These are phyloP conservation scores for Scrobipalpa costella DNA, from an alignment of 2,888 invertebrate species.

Conservation along the genomic window DNA sequence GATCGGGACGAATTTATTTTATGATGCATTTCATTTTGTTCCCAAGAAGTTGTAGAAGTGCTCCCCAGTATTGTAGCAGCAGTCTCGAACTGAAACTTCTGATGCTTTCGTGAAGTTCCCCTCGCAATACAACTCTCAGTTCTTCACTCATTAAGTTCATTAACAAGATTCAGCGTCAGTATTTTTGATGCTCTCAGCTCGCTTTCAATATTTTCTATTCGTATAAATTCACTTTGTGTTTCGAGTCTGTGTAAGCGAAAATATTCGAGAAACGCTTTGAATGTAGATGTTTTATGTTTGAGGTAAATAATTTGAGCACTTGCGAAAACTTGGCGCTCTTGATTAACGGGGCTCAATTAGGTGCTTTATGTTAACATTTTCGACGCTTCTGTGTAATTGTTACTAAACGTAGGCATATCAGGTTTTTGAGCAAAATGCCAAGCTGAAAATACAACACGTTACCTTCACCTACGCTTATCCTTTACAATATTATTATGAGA, in stretches of 20 bases:
- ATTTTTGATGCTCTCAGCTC: constrained; percentile 69
- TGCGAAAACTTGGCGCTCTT: constrained; percentile 74
- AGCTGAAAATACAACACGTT: constrained; percentile 30
- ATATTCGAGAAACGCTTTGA: constrained; percentile 74
- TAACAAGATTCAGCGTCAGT: constrained; percentile 71
- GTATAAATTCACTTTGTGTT: constrained; percentile 65
- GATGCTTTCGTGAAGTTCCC: constrained; percentile 62
- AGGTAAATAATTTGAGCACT: constrained; percentile 77
- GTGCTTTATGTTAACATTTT: constrained; percentile 69
- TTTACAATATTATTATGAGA: neutral
- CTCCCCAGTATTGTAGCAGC: constrained; percentile 52
- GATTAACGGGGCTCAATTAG: constrained; percentile 77
- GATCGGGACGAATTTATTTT: constrained; percentile 52
- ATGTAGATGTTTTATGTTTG: constrained; percentile 76
- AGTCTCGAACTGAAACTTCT: constrained; percentile 66
- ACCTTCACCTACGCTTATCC: neutral
- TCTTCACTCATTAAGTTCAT: constrained; percentile 76
- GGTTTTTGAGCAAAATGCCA: constrained; percentile 23
- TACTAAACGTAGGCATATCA: constrained; percentile 48
- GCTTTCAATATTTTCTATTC: constrained; percentile 72
- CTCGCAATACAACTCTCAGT: constrained; percentile 59
- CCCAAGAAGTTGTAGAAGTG: constrained; percentile 48
- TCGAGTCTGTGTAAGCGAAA: constrained; percentile 69
- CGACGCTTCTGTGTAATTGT: constrained; percentile 64
- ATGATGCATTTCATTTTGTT: constrained; percentile 61